Evolutionary conservation across 2,113 vertebrate genomes (phyloP), one percentile per base, ranked within the genome.

Genomic region (Corydoras sp.): DNA sequence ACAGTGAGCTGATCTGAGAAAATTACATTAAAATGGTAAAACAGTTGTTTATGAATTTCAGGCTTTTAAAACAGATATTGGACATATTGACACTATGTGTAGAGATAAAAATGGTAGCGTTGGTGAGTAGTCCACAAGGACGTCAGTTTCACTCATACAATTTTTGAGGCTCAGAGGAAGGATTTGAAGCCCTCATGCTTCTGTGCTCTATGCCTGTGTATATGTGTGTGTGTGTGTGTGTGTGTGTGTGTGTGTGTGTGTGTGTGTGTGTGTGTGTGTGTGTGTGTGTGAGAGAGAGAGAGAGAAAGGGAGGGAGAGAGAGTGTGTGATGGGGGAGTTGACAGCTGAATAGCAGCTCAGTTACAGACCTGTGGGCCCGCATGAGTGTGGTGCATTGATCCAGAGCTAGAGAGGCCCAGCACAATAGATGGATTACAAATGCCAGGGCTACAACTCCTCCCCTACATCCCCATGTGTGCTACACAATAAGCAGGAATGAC

Each of bases 301-400:
- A 50, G 49, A 50, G 49, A 50, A 2, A 50, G 49, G 11, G 49
- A 50, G 49, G 11, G 49, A 50, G 49, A 50, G 49, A 50, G 49
- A 50, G 49, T 58, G 31, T 66, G 76, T 65, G 65, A 56, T 72
- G 55, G 69, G 35, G 54, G 72, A 71, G 59, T 63, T 56, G 54
- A 70, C 43, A 24, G 68, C 58, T 80, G 69, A 72, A 75, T 80
- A 69, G 77, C 12, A 83, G 81, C 85, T 89, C 85, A 82, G 81
- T 87, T 85, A 85, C 88, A 88, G 83, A 84, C 81, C 80, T 72
- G 62, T 85, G 82, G 84, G 85, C 76, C 81, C 85, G 85, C 56
- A 68, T 74, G 69, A 85, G 76, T 80, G 86, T 77, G 60, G 66
- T 56, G 77, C 76, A 83, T 81, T 83, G 76, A 83, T 81, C 78